Base-by-base conservation (phyloP, 2,888 invertebrate species). In the Agrochola lychnidis region DNA sequence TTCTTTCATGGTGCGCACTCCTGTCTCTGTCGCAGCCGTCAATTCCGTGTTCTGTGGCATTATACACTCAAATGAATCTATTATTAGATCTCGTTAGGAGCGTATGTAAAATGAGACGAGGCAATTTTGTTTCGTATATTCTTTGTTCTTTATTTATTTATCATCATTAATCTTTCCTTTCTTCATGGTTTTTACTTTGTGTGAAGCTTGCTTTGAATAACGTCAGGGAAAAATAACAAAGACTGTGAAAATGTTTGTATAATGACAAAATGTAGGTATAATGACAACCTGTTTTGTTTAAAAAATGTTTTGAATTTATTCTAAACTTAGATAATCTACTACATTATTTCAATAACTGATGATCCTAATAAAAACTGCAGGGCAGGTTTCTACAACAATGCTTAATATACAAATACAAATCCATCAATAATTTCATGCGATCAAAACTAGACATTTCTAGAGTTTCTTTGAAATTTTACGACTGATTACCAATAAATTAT, bases 21-120 rank as follows among this genome's bases (percentile, higher is more conserved):
- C 14, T 14, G 14, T 45, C 5, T n/a, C 51, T 16, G 3, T 10
- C 16, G 16, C n/a, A 53, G 6, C 19, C 40, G 2, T 6, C n/a
- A n/a, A 68, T 19, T 68, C 40, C 6, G 16, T 70, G 10, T 2
- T 57, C 73, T 19, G 45, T 57, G 61, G 66, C n/a, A n/a, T n/a
- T 71, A 62, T 56, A 67, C 73, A 57, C 66, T 45, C 51, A 56
- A 77, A 81, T 70, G 74, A 78, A 74, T 84, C 72, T 83, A 74
- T 70, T 84, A 78, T 81, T 75, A 73, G 72, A 81, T 68, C 70
- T 86, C 70, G 79, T 84, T 79, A 72, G 51, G 57, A 53, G 40
- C 70, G 82, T 80, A 77, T 83, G 86, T 83, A 72, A 75, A 76
- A 81, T 74, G 70, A 71, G 78, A 59, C 42, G 59, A 70, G 48